Percentiles rank a stretch among this genome's conserved stretches.
These are phyloP conservation scores for Laticauda colubrina DNA, from an alignment of 2,113 vertebrate genomes.

Conservation along the genomic window DNA sequence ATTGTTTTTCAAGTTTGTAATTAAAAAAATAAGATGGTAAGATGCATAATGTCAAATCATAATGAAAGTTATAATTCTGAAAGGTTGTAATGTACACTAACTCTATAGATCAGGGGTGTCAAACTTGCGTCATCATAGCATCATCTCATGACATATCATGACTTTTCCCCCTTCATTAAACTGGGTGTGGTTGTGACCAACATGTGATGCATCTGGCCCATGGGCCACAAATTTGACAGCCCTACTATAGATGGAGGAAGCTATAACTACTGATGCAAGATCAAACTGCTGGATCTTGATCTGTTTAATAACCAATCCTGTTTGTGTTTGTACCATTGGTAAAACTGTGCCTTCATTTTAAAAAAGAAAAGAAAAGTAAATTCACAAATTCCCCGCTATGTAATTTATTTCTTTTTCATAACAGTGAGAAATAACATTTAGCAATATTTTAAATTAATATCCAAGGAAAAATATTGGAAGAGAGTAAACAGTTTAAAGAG, in stretches of 20 bases:
- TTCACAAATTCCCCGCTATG: conserved; percentile 30
- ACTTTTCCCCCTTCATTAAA: too few species aligned
- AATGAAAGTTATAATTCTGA: conserved; percentile 10
- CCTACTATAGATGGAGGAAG: conserved; percentile 30
- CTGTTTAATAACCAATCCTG: conserved; percentile 20
- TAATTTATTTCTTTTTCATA: conserved; percentile 38
- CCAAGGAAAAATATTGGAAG: conserved; percentile 42
- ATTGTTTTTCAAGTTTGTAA: not conserved
- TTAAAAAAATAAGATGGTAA: not conserved
- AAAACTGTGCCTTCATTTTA: conserved; percentile 34
- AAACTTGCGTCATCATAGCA: too few species aligned
- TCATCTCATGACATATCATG: too few species aligned
- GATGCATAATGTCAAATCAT: conserved; percentile 14
- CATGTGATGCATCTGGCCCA: too few species aligned
- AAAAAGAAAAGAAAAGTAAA: conserved; percentile 11
- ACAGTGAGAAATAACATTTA: conserved; percentile 38
- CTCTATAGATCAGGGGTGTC: not conserved
- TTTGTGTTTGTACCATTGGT: conserved; percentile 31
- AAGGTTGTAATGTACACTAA: not conserved
- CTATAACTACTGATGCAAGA: conserved; percentile 1
- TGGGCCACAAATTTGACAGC: too few species aligned
- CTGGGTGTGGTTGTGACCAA: too few species aligned
- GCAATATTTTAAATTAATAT: conserved; percentile 51
- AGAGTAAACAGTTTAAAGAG: conserved; percentile 36
- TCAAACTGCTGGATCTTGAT: conserved; percentile 14